phyloP scores from a whole-genome alignment of 1,140 invertebrate species.

The Pollicipes pollicipes region DNA sequence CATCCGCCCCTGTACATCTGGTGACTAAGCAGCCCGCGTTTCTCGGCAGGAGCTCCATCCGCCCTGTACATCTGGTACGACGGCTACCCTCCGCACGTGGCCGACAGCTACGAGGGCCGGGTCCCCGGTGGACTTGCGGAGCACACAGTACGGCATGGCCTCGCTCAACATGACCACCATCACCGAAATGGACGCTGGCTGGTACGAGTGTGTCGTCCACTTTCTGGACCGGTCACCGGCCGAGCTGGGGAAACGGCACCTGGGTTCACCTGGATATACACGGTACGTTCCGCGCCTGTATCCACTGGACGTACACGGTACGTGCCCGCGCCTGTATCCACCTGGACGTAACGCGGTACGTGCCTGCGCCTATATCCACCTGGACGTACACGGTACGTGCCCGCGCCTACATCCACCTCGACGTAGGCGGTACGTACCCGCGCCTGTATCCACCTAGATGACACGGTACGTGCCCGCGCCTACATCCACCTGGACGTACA shows the following conservation, averaged over 20 bases:
- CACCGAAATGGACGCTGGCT: conserved; percentile 78
- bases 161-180: conserved; percentile 88
- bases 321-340: no score
- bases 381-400: no score
- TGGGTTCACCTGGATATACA: conserved; percentile 94
- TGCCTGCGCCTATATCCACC: no score
- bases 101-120: conserved; percentile 73
- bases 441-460: no score
- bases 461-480: no score
- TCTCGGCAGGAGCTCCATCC: no score
- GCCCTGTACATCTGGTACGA: conserved; percentile 51
- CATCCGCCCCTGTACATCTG: not conserved
- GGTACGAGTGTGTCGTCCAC: conserved; percentile 93
- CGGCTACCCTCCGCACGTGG: conserved; percentile 80
- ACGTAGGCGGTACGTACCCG: no score
- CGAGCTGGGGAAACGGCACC: conserved; percentile 64
- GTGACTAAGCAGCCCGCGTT: not conserved
- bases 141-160: conserved; percentile 41
- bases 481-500: no score
- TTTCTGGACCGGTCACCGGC: conserved; percentile 83
- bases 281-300: conserved; percentile 35
- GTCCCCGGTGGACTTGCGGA: conserved; percentile 66
- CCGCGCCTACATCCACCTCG: no score
- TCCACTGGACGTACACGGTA: no score
- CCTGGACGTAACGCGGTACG: no score